Percentiles rank a stretch among this genome's conserved stretches.
These are phyloP conservation scores for Ophion slaviceki DNA, from an alignment of 2,888 invertebrate genomes.

Conservation along the genomic window DNA sequence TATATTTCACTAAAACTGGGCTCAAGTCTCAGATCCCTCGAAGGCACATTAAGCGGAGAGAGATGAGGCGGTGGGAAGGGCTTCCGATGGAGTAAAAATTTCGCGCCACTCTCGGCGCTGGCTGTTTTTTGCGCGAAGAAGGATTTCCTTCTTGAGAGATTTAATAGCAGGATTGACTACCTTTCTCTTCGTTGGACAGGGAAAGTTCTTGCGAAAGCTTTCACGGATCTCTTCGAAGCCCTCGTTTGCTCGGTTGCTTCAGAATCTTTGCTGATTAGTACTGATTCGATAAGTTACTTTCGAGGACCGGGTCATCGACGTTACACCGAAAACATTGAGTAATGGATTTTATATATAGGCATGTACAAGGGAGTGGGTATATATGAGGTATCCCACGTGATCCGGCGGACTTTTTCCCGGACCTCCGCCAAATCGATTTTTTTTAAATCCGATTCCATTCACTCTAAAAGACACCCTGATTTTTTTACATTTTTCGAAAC, in stretches of 20 bases:
- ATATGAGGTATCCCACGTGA: too few relatives aligned
- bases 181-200: background rate
- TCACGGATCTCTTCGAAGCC: constrained; percentile 28
- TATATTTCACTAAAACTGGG: constrained; percentile 66
- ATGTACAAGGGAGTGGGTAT: too few relatives aligned
- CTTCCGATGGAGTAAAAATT: constrained; percentile 30
- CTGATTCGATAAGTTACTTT: constrained; percentile 4
- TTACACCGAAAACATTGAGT: constrained; percentile 26
- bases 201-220: constrained; percentile 37
- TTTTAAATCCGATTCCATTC: too few relatives aligned
- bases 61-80: background rate
- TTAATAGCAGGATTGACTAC: constrained; percentile 59
- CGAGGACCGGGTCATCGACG: constrained; percentile 20
- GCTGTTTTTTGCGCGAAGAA: constrained; percentile 3
- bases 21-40: constrained; percentile 61
- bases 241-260: constrained; percentile 5
- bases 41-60: constrained; percentile 7
- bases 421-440: too few relatives aligned
- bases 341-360: background rate
- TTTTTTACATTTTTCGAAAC: too few relatives aligned
- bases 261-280: constrained; percentile 10
- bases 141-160: constrained; percentile 58
- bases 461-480: too few relatives aligned
- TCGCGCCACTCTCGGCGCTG: constrained; percentile 24
- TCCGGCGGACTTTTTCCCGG: too few relatives aligned